Percentiles rank a stretch among this genome's conserved stretches.
Conservation (phyloP, 2,113 vertebrate genomes). For the Mirza zaza region DNA sequence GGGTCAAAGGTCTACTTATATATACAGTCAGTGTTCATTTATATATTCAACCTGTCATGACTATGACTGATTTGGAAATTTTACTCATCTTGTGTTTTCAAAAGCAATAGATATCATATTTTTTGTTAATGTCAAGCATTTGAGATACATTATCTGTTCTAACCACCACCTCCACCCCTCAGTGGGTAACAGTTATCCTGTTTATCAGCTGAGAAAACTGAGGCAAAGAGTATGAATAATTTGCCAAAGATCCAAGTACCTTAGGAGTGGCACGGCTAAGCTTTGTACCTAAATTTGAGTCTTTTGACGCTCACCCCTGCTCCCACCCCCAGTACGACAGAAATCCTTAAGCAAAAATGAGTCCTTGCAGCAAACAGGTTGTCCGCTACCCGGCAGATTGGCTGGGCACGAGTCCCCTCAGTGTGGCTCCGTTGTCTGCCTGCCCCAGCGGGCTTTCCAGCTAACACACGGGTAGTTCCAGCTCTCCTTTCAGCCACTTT, state of each 20-base stretch:
- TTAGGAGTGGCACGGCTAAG: neutral
- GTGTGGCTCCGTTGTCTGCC: neutral
- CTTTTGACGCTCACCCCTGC: neutral
- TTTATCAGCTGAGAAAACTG: neutral
- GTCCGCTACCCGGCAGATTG: neutral
- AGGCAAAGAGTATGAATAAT: neutral
- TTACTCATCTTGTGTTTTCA: neutral
- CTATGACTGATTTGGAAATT: neutral
- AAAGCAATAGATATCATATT: neutral
- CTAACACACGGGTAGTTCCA: no score
- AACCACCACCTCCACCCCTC: neutral
- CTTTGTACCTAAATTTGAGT: neutral
- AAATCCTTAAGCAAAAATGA: neutral
- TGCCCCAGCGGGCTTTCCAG: neutral
- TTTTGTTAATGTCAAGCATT: neutral
- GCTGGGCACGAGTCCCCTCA: neutral
- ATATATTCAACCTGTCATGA: neutral
- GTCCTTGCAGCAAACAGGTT: neutral
- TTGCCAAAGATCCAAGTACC: neutral
- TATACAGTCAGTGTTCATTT: no score
- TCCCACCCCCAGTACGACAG: fast-evolving
- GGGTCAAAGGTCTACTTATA: neutral
- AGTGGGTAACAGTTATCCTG: neutral
- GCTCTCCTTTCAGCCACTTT: neutral
- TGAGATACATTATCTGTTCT: neutral